A percentile compares a stretch with the other conserved stretches of the same genome.
These are phyloP conservation scores for Aspidoscelis tigris DNA, from an alignment of 2,113 vertebrate species.

Conservation along the genomic window DNA sequence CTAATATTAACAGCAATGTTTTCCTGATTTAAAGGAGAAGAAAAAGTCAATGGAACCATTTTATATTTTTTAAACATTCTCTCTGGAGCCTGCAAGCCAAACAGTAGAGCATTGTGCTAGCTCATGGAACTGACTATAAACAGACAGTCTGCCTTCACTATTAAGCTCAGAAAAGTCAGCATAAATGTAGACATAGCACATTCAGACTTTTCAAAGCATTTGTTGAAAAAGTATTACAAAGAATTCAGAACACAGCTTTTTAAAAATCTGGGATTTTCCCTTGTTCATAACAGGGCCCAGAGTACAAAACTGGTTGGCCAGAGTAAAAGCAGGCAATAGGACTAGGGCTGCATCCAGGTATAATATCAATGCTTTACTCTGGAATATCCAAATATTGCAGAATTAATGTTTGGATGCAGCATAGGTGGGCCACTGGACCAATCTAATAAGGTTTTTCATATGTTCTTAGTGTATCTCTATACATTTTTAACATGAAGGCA, in stretches of 20 bases:
- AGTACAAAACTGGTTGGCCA: neutral
- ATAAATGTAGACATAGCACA: slow-evolving; percentile 57
- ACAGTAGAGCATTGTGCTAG: slow-evolving; percentile 70
- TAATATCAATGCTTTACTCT: too few species aligned
- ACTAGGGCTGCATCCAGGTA: too few species aligned
- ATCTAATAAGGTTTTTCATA: too few species aligned
- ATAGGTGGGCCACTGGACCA: too few species aligned
- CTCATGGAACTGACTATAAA: slow-evolving; percentile 46
- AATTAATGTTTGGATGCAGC: too few species aligned
- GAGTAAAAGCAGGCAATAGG: too few species aligned
- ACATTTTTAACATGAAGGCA: neutral
- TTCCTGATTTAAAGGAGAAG: slow-evolving; percentile 46
- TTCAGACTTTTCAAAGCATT: slow-evolving; percentile 47
- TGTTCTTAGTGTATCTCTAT: too few species aligned
- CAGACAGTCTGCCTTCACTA: slow-evolving; percentile 63
- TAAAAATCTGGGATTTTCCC: slow-evolving; percentile 23
- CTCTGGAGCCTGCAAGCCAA: slow-evolving; percentile 40
- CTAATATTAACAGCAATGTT: slow-evolving; percentile 70
- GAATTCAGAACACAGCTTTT: too few species aligned
- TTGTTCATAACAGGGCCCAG: slow-evolving; percentile 4
- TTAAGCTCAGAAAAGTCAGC: slow-evolving; percentile 53
- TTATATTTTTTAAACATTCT: slow-evolving; percentile 59
- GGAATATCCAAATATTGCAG: too few species aligned
- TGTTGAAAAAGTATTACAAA: slow-evolving; percentile 51
- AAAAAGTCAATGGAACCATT: slow-evolving; percentile 61